Evolutionary conservation across 2,113 vertebrate genomes (phyloP).

Genomic region (Vireo altiloquus): DNA sequence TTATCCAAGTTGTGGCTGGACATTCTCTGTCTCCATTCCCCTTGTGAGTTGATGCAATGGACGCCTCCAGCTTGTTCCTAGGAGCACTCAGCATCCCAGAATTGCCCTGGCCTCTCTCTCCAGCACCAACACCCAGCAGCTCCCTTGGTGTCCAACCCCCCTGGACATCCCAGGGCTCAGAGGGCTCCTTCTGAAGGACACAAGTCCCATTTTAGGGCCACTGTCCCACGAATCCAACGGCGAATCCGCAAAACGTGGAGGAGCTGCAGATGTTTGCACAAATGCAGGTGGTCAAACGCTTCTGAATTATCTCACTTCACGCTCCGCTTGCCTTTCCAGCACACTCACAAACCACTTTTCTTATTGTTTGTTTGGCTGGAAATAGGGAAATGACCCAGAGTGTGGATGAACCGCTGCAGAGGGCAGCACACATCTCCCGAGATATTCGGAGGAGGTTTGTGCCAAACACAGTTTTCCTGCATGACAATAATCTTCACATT

Average conservation of each 20-base stretch:
- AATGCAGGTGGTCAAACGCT: background rate
- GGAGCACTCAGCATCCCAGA: background rate
- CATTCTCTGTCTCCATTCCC: background rate
- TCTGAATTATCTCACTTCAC: background rate
- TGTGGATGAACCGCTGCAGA: constrained; percentile 26
- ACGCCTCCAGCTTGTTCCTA: background rate
- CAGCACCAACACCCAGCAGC: background rate
- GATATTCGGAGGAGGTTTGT: background rate
- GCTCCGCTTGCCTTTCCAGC: background rate
- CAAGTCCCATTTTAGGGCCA: fast-evolving
- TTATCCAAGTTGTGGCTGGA: background rate
- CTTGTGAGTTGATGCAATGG: fast-evolving
- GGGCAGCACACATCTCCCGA: constrained; percentile 26
- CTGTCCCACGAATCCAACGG: background rate
- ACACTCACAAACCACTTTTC: background rate
- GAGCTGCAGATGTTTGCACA: background rate
- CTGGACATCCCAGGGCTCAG: background rate
- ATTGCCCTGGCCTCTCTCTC: background rate
- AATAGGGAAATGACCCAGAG: constrained; percentile 42
- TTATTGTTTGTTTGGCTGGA: constrained; percentile 28
- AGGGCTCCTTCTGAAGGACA: background rate
- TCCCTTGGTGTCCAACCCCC: background rate
- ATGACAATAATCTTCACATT: background rate
- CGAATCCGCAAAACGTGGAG: fast-evolving
- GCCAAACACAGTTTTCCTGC: background rate